phyloP scores from a whole-genome alignment of 2,113 vertebrate genomes.

The Dasyprocta punctata region DNA sequence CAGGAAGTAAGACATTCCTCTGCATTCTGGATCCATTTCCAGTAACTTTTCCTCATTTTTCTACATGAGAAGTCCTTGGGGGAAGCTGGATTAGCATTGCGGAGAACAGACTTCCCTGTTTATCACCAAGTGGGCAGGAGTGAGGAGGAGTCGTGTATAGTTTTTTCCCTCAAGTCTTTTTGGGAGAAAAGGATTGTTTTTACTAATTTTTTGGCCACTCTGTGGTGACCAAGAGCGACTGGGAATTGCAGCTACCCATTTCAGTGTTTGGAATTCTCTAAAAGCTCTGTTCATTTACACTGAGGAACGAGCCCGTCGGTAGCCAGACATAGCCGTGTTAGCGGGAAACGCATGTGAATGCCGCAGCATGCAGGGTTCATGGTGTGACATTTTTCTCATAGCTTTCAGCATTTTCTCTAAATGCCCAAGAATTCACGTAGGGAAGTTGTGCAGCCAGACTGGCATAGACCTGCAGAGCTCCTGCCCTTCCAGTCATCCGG shows the following conservation, averaged over 20 bases:
- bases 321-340: not conserved
- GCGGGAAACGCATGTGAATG: not conserved
- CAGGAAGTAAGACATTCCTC: not conserved
- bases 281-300: not conserved
- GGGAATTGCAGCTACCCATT: accelerated
- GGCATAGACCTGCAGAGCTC: not conserved
- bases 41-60: not conserved
- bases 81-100: not conserved
- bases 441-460: not conserved
- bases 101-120: not conserved
- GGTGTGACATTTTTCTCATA: constrained; percentile 4
- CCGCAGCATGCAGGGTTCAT: not conserved
- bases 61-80: not conserved
- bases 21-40: not conserved
- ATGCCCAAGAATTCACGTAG: not conserved
- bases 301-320: not conserved
- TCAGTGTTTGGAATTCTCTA: not conserved
- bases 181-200: not conserved
- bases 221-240: not conserved
- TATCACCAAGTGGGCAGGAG: not conserved
- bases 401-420: not conserved
- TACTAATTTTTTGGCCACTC: constrained; percentile 37
- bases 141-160: no score
- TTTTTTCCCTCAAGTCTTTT: not conserved
- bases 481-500: not conserved